Conservation (phyloP, 1,140 invertebrate genomes). For the Nylanderia fulva region DNA sequence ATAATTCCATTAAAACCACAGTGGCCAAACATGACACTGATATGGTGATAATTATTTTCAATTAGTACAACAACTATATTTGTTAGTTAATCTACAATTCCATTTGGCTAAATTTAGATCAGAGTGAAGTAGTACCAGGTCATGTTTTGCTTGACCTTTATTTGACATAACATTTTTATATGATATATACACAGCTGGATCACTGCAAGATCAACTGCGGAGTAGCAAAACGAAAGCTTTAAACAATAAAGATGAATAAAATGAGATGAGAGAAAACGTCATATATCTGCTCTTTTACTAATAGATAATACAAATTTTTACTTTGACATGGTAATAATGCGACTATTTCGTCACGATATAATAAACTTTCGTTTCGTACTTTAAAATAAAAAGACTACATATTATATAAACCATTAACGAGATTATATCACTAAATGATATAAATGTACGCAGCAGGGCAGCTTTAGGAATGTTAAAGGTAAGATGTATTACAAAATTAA, state of each 20-base stretch:
- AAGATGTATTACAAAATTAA: constrained; percentile 57
- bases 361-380: constrained; percentile 59
- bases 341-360: background rate
- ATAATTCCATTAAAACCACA: constrained; percentile 78
- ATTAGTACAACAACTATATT: constrained; percentile 68
- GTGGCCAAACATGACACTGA: constrained; percentile 78
- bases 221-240: constrained; percentile 58
- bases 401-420: constrained; percentile 24
- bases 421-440: constrained; percentile 42
- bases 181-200: constrained; percentile 62
- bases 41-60: constrained; percentile 75
- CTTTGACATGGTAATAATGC: constrained; percentile 1
- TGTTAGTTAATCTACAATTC: constrained; percentile 66
- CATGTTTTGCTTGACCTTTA: constrained; percentile 60
- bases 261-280: constrained; percentile 20
- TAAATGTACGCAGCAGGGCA: constrained; percentile 38
- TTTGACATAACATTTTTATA: constrained; percentile 54
- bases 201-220: constrained; percentile 59
- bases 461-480: constrained; percentile 68
- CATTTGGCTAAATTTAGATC: constrained; percentile 70
- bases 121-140: constrained; percentile 66
- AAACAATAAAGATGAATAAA: constrained; percentile 41
- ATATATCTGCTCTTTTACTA: constrained; percentile 8
- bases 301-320: constrained; percentile 20
- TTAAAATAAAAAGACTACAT: constrained; percentile 52